These are phyloP conservation scores for Drosophila orosa DNA, from an alignment of 1,140 invertebrate genomes.

Conservation along the genomic window DNA sequence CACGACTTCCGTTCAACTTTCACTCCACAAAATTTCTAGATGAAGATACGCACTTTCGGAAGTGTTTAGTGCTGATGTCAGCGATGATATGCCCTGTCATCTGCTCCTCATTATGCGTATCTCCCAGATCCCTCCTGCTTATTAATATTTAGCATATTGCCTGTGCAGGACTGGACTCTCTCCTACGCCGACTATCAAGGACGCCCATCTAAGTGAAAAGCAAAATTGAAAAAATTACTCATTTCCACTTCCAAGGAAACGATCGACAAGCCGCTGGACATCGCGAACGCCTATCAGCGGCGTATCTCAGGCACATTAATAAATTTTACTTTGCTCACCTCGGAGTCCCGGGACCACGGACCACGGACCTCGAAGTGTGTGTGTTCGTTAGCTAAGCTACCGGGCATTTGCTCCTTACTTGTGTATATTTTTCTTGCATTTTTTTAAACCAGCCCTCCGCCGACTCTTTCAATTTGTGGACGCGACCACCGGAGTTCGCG, in stretches of 20 bases:
- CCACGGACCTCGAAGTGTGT: constrained; percentile 5
- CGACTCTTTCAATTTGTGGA: constrained; percentile 25
- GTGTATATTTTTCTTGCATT: constrained; percentile 20
- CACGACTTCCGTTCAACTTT: constrained; percentile 27
- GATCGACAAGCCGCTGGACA: constrained; percentile 61
- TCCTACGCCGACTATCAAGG: constrained; percentile 63
- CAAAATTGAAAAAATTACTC: constrained; percentile 81
- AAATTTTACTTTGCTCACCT: constrained; percentile 77
- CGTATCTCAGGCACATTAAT: constrained; percentile 83
- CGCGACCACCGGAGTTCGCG: constrained; percentile 65
- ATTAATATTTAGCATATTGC: constrained; percentile 41
- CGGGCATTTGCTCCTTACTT: constrained; percentile 42
- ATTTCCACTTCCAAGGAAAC: constrained; percentile 83
- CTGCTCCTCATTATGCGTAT: constrained; percentile 48
- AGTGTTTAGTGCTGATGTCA: constrained; percentile 32
- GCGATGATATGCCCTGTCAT: constrained; percentile 59
- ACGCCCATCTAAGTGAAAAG: constrained; percentile 73
- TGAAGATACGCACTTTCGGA: constrained; percentile 46
- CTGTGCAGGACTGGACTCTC: constrained; percentile 28
- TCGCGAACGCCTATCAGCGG: constrained; percentile 61
- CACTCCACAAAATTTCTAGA: constrained; percentile 14
- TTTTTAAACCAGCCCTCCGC: constrained; percentile 8
- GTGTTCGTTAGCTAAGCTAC: constrained; percentile 69
- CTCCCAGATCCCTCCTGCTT: constrained; percentile 19
- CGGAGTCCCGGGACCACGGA: constrained; percentile 2